A percentile compares a stretch with the other conserved stretches of the same genome.
phyloP scores from a whole-genome alignment of 1,140 invertebrate species.

The Drosophila leontia region DNA sequence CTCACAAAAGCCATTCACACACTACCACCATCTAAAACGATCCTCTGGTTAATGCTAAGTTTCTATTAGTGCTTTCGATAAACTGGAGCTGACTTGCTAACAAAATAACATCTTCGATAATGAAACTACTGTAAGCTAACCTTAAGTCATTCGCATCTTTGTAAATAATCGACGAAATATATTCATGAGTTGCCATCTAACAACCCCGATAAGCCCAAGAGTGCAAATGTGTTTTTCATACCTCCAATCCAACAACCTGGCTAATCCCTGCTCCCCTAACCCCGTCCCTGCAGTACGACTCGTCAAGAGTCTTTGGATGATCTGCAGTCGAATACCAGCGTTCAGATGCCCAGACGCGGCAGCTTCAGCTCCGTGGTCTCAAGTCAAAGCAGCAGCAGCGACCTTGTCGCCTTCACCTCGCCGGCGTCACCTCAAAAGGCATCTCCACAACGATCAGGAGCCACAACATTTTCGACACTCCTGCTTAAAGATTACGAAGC shows the following conservation, averaged over 20 bases:
- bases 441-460: neutral
- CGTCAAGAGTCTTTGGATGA: slow-evolving; percentile 59
- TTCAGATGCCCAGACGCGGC: slow-evolving; percentile 51
- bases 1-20: slow-evolving; percentile 5
- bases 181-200: slow-evolving; percentile 20
- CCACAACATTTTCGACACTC: slow-evolving; percentile 21
- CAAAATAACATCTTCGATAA: slow-evolving; percentile 39
- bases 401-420: slow-evolving; percentile 25
- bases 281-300: slow-evolving; percentile 35
- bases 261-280: neutral
- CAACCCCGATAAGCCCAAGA: slow-evolving; percentile 26
- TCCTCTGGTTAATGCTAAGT: slow-evolving; percentile 67
- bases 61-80: slow-evolving; percentile 76
- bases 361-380: slow-evolving; percentile 69
- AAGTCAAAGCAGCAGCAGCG: slow-evolving; percentile 65
- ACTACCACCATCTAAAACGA: slow-evolving; percentile 24
- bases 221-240: slow-evolving; percentile 47
- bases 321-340: slow-evolving; percentile 52
- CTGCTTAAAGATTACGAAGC: slow-evolving; percentile 67
- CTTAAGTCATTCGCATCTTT: slow-evolving; percentile 45
- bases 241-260: slow-evolving; percentile 9
- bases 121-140: slow-evolving; percentile 69
- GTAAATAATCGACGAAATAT: slow-evolving; percentile 42
- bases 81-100: slow-evolving; percentile 72
- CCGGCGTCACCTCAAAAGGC: slow-evolving; percentile 62